Conservation (phyloP, 2,888 invertebrate species). For the Cyclophora punctaria region DNA sequence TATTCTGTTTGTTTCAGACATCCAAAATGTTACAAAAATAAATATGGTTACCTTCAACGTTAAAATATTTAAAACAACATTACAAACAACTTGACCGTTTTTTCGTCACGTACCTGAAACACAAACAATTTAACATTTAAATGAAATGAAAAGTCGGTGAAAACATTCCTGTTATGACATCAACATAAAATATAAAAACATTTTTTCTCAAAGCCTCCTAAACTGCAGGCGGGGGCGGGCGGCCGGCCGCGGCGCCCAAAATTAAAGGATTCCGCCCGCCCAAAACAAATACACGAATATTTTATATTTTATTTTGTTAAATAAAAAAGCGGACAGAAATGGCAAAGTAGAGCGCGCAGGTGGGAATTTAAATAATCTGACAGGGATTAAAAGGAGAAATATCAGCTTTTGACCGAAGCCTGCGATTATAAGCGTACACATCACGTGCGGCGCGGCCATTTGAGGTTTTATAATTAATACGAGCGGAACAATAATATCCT, state of each 20-base stretch:
- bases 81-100: too few relatives aligned
- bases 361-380: constrained; percentile 76
- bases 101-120: not conserved
- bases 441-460: constrained; percentile 49
- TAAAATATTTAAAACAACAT: too few relatives aligned
- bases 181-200: constrained; percentile 47
- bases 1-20: too few relatives aligned
- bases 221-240: constrained; percentile 43
- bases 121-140: constrained; percentile 5
- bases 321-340: constrained; percentile 54
- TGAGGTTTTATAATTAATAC: constrained; percentile 56
- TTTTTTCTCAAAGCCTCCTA: constrained; percentile 59
- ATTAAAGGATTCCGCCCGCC: constrained; percentile 72
- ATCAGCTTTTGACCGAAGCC: constrained; percentile 71
- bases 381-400: constrained; percentile 74
- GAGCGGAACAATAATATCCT: constrained; percentile 24
- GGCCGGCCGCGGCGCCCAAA: constrained; percentile 67
- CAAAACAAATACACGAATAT: constrained; percentile 72
- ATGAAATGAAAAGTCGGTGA: constrained; percentile 19
- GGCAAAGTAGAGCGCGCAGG: constrained; percentile 59
- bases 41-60: too few relatives aligned
- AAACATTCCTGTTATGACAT: constrained; percentile 31
- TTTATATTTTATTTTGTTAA: constrained; percentile 73
- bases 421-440: constrained; percentile 47
- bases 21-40: too few relatives aligned